Evolutionary conservation across 2,888 invertebrate species (phyloP).

Genomic region (Dynastes tityus): DNA sequence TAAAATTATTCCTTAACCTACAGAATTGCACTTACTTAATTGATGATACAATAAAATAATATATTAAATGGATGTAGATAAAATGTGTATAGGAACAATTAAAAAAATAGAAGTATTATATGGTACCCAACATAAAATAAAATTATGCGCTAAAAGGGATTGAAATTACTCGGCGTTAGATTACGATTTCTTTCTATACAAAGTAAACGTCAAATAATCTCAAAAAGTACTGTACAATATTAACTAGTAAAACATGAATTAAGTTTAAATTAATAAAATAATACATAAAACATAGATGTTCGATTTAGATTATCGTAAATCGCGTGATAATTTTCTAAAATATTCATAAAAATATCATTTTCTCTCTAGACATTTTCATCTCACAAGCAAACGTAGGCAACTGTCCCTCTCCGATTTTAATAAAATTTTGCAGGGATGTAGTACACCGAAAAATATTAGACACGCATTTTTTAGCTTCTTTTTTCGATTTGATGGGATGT

Average conservation of each 20-base stretch:
- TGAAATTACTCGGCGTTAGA: slow-evolving; percentile 9
- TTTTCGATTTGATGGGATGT: too few relatives aligned
- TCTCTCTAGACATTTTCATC: neutral
- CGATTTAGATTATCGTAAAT: neutral
- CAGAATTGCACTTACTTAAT: slow-evolving; percentile 4
- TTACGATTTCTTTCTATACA: slow-evolving; percentile 3
- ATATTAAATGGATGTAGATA: slow-evolving; percentile 11
- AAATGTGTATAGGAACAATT: slow-evolving; percentile 38
- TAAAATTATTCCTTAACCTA: slow-evolving; percentile 26
- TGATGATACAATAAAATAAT: slow-evolving; percentile 30
- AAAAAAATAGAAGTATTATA: slow-evolving; percentile 47
- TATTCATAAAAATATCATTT: neutral
- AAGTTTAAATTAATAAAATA: slow-evolving; percentile 26
- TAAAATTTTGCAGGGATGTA: too few relatives aligned
- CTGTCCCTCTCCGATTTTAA: too few relatives aligned
- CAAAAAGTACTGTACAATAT: slow-evolving; percentile 36
- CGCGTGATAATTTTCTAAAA: slow-evolving; percentile 10
- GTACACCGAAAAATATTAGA: too few relatives aligned
- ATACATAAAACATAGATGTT: neutral
- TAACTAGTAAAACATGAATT: slow-evolving; percentile 16
- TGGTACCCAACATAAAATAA: slow-evolving; percentile 26
- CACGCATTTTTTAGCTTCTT: too few relatives aligned
- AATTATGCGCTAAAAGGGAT: slow-evolving; percentile 2
- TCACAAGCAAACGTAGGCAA: too few relatives aligned
- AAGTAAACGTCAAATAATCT: slow-evolving; percentile 4